Evolutionary conservation across 2,797 vertebrate species (phyloP).

Genomic region (Todus mexicanus): DNA sequence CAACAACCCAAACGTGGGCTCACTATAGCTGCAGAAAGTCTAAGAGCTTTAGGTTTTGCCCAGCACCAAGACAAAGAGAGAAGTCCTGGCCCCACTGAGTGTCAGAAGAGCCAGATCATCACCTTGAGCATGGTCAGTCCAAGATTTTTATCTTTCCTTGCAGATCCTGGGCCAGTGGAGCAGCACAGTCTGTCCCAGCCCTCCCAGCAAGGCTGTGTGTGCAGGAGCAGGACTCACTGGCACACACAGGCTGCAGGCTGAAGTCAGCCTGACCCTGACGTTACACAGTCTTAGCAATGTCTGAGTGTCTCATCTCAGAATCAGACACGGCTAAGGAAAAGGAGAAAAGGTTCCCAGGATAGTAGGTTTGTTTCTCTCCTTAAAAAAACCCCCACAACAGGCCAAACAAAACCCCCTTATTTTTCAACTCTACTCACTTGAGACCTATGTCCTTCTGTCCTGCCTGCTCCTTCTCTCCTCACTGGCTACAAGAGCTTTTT

Average conservation of each 20-base stretch:
- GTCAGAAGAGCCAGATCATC: not conserved
- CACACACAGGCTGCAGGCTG: not conserved
- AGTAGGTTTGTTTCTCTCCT: not conserved
- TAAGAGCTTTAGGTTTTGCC: not conserved
- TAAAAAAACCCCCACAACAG: not conserved
- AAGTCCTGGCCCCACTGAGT: not conserved
- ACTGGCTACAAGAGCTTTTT: not conserved
- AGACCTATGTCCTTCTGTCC: not conserved
- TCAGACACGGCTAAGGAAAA: not conserved
- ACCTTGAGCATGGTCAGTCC: not conserved
- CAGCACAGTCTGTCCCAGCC: not conserved
- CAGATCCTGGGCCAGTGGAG: not conserved
- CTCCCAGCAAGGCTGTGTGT: not conserved
- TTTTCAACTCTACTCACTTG: not conserved
- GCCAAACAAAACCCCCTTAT: not conserved
- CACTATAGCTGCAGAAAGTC: not conserved
- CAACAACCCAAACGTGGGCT: rapidly evolving
- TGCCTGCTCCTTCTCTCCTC: not conserved
- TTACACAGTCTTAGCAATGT: not conserved
- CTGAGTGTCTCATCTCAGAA: not conserved
- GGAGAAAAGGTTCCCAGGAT: not conserved
- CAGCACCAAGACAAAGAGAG: not conserved
- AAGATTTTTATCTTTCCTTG: not conserved
- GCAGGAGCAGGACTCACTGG: not conserved
- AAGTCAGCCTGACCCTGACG: not conserved